Evolutionary conservation across 1,140 invertebrate genomes (phyloP).

Genomic region (Nephotettix cincticeps): DNA sequence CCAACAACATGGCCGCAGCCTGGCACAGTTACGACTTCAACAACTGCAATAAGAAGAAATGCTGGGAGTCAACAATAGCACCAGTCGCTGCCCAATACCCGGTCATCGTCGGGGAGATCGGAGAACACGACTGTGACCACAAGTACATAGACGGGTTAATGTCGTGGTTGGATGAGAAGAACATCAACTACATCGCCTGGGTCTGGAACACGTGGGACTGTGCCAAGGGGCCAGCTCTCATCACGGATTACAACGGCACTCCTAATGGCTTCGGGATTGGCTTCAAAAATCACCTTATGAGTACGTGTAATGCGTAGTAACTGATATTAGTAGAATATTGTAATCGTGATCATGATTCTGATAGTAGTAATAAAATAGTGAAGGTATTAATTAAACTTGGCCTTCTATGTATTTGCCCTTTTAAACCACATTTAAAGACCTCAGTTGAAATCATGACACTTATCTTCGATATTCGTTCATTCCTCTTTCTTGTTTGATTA

Average conservation of each 20-base stretch:
- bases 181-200: neutral
- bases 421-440: too few relatives aligned
- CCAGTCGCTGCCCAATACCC: neutral
- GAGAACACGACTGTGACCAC: neutral
- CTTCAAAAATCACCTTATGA: neutral
- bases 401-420: too few relatives aligned
- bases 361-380: too few relatives aligned
- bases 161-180: neutral
- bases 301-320: too few relatives aligned
- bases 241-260: neutral
- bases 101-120: conserved; percentile 1
- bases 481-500: too few relatives aligned
- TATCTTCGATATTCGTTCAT: too few relatives aligned
- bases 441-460: too few relatives aligned
- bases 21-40: conserved; percentile 5
- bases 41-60: neutral
- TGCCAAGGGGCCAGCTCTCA: neutral
- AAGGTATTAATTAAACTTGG: too few relatives aligned
- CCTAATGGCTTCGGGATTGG: neutral
- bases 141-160: neutral
- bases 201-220: neutral
- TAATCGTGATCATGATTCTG: too few relatives aligned
- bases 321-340: too few relatives aligned
- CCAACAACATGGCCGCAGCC: neutral
- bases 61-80: neutral